Evolutionary conservation across 2,113 vertebrate genomes (phyloP).

Genomic region (Petroica traversi): DNA sequence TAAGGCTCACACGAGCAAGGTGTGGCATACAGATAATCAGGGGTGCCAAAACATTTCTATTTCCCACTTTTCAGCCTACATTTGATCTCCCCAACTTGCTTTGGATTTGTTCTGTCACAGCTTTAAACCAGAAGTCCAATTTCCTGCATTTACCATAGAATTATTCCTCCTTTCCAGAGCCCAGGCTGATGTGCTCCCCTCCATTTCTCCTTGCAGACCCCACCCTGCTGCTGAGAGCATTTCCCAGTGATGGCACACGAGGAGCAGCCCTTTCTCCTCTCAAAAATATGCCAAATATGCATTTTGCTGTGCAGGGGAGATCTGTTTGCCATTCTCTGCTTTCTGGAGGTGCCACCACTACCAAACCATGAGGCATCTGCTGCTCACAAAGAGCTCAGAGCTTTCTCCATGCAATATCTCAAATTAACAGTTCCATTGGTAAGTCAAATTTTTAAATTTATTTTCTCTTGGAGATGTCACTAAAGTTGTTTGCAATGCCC

Average conservation of each 20-base stretch:
- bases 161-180: neutral
- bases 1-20: neutral
- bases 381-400: neutral
- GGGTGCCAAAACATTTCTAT: neutral
- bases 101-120: neutral
- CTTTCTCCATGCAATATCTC: neutral
- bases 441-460: neutral
- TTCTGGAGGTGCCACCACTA: constrained; percentile 38
- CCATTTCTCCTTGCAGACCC: neutral
- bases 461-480: neutral
- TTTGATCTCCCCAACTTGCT: neutral
- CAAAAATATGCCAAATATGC: neutral
- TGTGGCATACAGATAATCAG: neutral
- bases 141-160: neutral
- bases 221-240: neutral
- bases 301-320: constrained; percentile 15
- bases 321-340: constrained; percentile 13
- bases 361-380: constrained; percentile 45
- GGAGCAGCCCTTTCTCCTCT: neutral
- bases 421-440: neutral
- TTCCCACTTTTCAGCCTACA: neutral
- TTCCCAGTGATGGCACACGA: neutral
- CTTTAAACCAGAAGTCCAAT: neutral
- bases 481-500: neutral
- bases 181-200: neutral